A percentile compares a stretch with the other conserved stretches of the same genome.
These are phyloP conservation scores for Julus scanicus DNA, from an alignment of 2,888 invertebrate species.

Conservation along the genomic window DNA sequence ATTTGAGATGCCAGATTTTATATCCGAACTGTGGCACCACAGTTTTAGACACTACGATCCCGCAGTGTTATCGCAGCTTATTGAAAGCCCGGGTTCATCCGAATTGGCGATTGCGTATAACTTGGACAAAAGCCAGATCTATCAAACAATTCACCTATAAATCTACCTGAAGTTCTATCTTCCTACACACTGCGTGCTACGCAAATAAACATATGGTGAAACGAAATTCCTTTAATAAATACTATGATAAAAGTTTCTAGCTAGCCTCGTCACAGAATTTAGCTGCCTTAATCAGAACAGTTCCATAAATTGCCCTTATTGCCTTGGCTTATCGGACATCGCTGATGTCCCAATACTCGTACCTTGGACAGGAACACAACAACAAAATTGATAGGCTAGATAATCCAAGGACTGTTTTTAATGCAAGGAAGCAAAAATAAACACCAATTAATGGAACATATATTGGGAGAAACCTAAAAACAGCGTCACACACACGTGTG, in stretches of 20 bases:
- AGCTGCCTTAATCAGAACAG: background rate
- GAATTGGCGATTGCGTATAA: background rate
- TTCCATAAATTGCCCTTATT: background rate
- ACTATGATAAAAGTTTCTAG: background rate
- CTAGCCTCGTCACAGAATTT: background rate
- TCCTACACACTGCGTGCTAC: background rate
- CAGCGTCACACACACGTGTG: background rate
- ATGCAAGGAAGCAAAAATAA: too few species aligned
- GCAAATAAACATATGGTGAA: background rate
- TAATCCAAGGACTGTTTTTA: background rate
- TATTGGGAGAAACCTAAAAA: slow-evolving; percentile 1
- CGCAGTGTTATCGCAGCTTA: background rate
- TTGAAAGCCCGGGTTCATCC: background rate
- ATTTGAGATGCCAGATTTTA: background rate
- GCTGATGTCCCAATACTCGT: background rate
- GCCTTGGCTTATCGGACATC: background rate
- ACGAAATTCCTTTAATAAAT: background rate
- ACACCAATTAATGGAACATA: too few species aligned
- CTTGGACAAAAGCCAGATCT: background rate
- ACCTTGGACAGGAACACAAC: background rate
- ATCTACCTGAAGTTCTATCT: background rate
- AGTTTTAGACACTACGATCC: background rate
- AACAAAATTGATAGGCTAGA: background rate
- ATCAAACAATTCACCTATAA: background rate
- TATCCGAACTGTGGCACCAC: background rate